Conservation (phyloP, 2,797 vertebrate species). For the Pogonophryne albipinna region DNA sequence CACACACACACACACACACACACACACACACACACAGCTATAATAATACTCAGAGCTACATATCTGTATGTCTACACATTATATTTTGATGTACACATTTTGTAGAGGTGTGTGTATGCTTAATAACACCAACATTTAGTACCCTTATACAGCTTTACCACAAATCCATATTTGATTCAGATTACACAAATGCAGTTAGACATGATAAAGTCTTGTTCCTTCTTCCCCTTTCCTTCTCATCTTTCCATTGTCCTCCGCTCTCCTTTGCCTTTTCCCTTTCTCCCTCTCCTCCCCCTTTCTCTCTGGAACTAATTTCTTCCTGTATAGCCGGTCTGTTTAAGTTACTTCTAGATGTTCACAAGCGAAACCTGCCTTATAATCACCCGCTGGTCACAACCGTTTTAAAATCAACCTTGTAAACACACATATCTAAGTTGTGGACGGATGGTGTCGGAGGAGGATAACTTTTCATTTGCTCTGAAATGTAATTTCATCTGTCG, state of each 20-base stretch:
- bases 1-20: no score
- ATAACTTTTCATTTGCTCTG: slow-evolving; percentile 30
- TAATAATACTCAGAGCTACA: background rate
- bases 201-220: background rate
- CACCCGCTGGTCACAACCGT: slow-evolving; percentile 64
- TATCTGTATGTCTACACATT: slow-evolving; percentile 1
- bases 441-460: slow-evolving; percentile 17
- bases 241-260: slow-evolving; percentile 20
- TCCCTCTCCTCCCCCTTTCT: slow-evolving; percentile 18
- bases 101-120: background rate
- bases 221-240: slow-evolving; percentile 6
- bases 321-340: slow-evolving; percentile 31
- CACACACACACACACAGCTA: background rate
- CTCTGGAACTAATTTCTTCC: slow-evolving; percentile 55
- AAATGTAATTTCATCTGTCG: slow-evolving; percentile 55
- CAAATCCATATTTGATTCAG: slow-evolving; percentile 21
- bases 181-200: slow-evolving; percentile 10
- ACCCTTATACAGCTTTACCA: slow-evolving; percentile 1
- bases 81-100: slow-evolving; percentile 13
- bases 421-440: slow-evolving; percentile 38
- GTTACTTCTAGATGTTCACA: slow-evolving; percentile 58
- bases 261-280: slow-evolving; percentile 6
- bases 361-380: slow-evolving; percentile 64
- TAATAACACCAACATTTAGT: slow-evolving; percentile 7
- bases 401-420: slow-evolving; percentile 69